Evolutionary conservation across 2,888 invertebrate genomes (phyloP).

Genomic region (Synanthedon vespiformis): DNA sequence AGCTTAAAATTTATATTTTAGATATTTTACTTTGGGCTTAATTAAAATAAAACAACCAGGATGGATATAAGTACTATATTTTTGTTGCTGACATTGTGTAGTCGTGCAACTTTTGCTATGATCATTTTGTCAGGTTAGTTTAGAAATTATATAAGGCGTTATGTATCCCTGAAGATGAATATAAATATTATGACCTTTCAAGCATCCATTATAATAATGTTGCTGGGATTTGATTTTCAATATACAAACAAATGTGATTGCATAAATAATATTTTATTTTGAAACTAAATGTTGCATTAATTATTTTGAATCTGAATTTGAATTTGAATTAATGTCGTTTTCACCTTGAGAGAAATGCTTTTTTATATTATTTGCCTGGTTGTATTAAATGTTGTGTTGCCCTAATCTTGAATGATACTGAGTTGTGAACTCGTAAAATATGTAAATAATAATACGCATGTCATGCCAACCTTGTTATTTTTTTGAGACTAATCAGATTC

Average conservation of each 20-base stretch:
- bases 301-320: no score
- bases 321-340: no score
- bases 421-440: conserved; percentile 3
- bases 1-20: conserved; percentile 45
- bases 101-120: neutral
- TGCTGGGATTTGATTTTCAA: no score
- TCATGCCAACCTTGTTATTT: conserved; percentile 44
- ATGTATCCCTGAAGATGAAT: no score
- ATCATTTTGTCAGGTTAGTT: neutral
- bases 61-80: conserved; percentile 5
- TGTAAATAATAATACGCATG: conserved; percentile 26
- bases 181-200: no score
- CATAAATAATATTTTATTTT: no score
- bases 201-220: no score
- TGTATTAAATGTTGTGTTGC: conserved; percentile 5
- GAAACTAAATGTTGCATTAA: no score
- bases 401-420: conserved; percentile 7
- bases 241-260: no score
- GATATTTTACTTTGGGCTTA: conserved; percentile 48
- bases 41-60: conserved; percentile 13
- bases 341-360: neutral
- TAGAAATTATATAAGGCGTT: neutral
- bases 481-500: conserved; percentile 26
- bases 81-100: neutral
- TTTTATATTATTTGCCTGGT: conserved; percentile 6